These are phyloP conservation scores for Arge pagana DNA, from an alignment of 2,888 invertebrate species.

Conservation along the genomic window DNA sequence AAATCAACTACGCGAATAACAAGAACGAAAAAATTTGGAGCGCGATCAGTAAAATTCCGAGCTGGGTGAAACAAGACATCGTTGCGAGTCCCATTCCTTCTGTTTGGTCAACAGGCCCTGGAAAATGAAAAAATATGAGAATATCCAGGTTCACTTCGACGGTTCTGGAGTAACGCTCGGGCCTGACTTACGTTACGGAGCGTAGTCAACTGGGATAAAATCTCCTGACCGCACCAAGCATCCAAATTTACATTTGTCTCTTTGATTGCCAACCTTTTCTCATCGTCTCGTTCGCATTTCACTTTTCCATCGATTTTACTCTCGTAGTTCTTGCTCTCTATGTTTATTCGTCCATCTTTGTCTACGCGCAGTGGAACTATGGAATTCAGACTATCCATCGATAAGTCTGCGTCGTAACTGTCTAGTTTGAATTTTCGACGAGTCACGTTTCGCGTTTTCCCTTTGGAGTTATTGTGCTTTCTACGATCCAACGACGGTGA, in stretches of 20 bases:
- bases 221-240: conserved; percentile 48
- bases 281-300: conserved; percentile 7
- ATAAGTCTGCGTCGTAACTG: conserved; percentile 50
- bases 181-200: conserved; percentile 47
- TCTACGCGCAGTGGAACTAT: conserved; percentile 62
- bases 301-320: conserved; percentile 41
- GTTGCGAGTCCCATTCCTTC: conserved; percentile 61
- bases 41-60: conserved; percentile 43
- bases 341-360: conserved; percentile 61
- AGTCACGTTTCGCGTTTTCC: conserved; percentile 37
- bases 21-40: conserved; percentile 12
- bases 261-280: conserved; percentile 26
- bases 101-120: conserved; percentile 61
- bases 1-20: conserved; percentile 24
- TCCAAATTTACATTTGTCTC: conserved; percentile 33
- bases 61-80: conserved; percentile 47
- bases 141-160: neutral
- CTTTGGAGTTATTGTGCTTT: conserved; percentile 41
- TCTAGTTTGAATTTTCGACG: conserved; percentile 43
- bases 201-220: conserved; percentile 48
- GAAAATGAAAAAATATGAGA: no score
- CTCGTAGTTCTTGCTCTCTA: conserved; percentile 57
- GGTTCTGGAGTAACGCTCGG: neutral
- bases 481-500: conserved; percentile 51
- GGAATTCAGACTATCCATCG: conserved; percentile 53